Conservation (phyloP, 2,797 vertebrate genomes). For the Novumbra hubbsi region DNA sequence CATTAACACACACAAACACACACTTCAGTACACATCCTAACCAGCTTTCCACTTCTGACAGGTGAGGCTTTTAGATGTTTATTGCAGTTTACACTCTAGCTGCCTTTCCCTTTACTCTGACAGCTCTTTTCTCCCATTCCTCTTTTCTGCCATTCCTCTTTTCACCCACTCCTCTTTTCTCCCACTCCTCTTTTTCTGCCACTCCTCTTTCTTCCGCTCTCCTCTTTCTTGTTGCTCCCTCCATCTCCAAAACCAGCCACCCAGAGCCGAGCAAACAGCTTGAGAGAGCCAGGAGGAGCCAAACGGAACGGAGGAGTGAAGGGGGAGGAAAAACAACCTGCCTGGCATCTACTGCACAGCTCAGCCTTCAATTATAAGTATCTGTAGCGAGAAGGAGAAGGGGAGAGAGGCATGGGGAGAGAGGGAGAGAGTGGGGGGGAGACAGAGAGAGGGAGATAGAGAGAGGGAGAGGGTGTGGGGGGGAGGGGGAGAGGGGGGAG, state of each 20-base stretch:
- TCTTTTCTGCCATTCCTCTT: conserved; percentile 11
- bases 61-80: conserved; percentile 34
- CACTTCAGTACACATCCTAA: neutral
- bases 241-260: conserved; percentile 51
- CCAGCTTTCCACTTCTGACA: conserved; percentile 23
- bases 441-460: conserved; percentile 31
- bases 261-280: conserved; percentile 52
- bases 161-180: conserved; percentile 19
- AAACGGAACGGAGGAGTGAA: conserved; percentile 34
- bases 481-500: conserved; percentile 35
- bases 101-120: conserved; percentile 18
- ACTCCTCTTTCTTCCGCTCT: conserved; percentile 11
- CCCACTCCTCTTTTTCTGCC: conserved; percentile 13
- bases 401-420: conserved; percentile 27
- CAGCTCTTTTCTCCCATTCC: conserved; percentile 14
- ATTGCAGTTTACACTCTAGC: conserved; percentile 34
- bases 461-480: conserved; percentile 6
- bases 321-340: conserved; percentile 33
- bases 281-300: conserved; percentile 29
- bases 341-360: conserved; percentile 23
- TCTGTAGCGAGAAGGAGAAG: conserved; percentile 23
- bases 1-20: conserved; percentile 13
- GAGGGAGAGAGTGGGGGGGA: conserved; percentile 24
- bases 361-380: conserved; percentile 66
- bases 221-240: conserved; percentile 24